Percentiles rank a stretch among this genome's conserved stretches.
Conservation (phyloP, 2,888 invertebrate species). For the Drepana falcataria region DNA sequence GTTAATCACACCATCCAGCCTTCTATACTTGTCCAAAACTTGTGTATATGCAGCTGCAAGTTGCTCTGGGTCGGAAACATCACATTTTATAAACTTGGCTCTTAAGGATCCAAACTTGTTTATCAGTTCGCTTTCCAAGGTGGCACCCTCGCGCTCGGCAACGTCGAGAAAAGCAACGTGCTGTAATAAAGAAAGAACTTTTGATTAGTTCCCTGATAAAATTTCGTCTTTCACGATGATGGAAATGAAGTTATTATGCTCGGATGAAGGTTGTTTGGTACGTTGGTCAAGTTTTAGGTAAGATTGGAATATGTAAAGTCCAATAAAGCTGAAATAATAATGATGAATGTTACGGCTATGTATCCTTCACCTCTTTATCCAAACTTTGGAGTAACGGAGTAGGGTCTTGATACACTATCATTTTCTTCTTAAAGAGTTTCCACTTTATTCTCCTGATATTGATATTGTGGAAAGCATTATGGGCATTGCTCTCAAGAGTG, state of each 20-base stretch:
- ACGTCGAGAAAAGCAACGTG: slow-evolving; percentile 64
- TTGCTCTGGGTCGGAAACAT: slow-evolving; percentile 52
- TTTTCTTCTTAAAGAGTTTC: too few relatives aligned
- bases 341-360: too few relatives aligned
- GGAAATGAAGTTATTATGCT: not conserved
- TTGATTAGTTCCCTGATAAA: slow-evolving; percentile 4
- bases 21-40: slow-evolving; percentile 56
- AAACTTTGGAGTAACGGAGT: too few relatives aligned
- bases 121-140: slow-evolving; percentile 49
- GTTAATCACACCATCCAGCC: slow-evolving; percentile 61
- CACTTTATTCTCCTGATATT: too few relatives aligned
- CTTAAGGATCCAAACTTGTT: slow-evolving; percentile 58
- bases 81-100: slow-evolving; percentile 70
- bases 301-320: too few relatives aligned
- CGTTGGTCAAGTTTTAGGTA: not conserved
- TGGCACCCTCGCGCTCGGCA: slow-evolving; percentile 48
- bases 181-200: slow-evolving; percentile 35
- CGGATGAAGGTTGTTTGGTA: not conserved
- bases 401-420: too few relatives aligned
- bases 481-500: too few relatives aligned
- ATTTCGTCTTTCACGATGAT: not conserved
- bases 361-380: too few relatives aligned
- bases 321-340: too few relatives aligned
- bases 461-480: too few relatives aligned
- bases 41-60: slow-evolving; percentile 49